A percentile compares a stretch with the other conserved stretches of the same genome.
Evolutionary conservation across 2,113 vertebrate genomes (phyloP).

Genomic region (Eurystomus gularis): DNA sequence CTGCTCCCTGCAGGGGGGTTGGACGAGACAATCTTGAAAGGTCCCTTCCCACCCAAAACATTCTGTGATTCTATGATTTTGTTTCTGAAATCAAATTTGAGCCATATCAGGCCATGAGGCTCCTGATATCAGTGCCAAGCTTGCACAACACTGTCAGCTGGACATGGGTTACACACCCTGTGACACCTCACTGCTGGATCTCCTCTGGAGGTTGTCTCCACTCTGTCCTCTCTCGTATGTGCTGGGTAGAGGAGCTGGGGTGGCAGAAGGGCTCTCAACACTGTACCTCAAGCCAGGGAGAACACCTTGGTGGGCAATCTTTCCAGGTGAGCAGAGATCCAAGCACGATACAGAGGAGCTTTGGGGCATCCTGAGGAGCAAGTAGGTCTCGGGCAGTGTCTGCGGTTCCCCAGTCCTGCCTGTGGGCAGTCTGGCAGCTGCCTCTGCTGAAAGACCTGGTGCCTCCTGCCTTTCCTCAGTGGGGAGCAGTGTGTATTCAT

Average conservation of each 20-base stretch:
- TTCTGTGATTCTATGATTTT: too few species aligned
- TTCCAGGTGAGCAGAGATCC: too few species aligned
- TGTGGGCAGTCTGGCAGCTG: too few species aligned
- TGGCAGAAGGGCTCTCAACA: background rate
- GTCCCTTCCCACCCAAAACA: too few species aligned
- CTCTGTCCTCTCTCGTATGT: background rate
- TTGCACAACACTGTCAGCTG: background rate
- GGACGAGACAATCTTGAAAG: too few species aligned
- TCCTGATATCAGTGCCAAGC: background rate
- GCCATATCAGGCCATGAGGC: background rate
- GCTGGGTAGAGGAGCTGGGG: background rate
- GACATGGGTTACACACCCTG: fast-evolving
- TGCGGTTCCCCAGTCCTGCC: too few species aligned
- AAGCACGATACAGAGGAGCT: too few species aligned
- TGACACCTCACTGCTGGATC: background rate
- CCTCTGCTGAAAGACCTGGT: too few species aligned
- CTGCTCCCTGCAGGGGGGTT: too few species aligned
- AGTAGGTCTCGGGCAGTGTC: too few species aligned
- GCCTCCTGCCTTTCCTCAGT: background rate
- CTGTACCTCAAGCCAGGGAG: background rate
- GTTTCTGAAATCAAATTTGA: background rate
- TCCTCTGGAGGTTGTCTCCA: background rate
- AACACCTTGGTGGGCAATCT: background rate
- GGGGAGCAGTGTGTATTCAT: too few species aligned
- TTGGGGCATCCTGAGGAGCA: too few species aligned